Evolutionary conservation across 2,113 vertebrate genomes (phyloP), one percentile per base, ranked within the genome.

Genomic region (Empidonax alnorum): DNA sequence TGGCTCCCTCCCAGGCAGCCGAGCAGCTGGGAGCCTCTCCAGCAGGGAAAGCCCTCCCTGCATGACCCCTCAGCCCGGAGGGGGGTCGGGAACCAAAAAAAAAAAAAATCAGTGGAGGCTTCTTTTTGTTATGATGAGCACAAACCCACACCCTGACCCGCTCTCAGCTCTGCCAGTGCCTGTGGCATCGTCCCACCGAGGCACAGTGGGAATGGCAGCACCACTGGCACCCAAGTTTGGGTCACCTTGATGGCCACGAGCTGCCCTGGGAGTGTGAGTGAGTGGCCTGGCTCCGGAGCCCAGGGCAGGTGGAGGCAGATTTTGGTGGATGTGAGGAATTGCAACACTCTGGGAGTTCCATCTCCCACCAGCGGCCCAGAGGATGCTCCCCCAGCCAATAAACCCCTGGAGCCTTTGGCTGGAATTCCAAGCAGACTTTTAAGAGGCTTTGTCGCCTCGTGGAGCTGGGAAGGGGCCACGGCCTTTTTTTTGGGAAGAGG

Each of bases 171-270:
- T 8, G 19, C 66, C 62, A 30, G 31, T 17, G 67, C 58, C 52
- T 0, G 20, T 2, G 3, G 47, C 79, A 27, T 6, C 8, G 0
- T 39, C 37, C 37, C 0, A 0, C 24, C 0, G 0, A 6, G 50
- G 28, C 62, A 35, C 1, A 35, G 22, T 0, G 3, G 62, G 24
- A 46, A 16, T 22, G 0, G 12, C 30, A n/a, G 62, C 55, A 9
- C 4, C 14, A 0, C 31, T 4, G 9, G 33, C 39, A 33, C n/a
- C 9, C 12, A 7, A 3, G 49, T 81, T 63, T 9, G 62, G 72
- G 20, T 1, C 7, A 7, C 41, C 13, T 1, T 3, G 4, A 12
- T 12, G 24, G 41, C 63, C 80, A 27, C 0, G 4, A 67, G 63
- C 30, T 18, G 3, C 23, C 33, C 56, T 0, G 13, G 61, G 69